These are phyloP conservation scores for Phainopepla nitens DNA, from an alignment of 2,113 vertebrate genomes.

Conservation along the genomic window DNA sequence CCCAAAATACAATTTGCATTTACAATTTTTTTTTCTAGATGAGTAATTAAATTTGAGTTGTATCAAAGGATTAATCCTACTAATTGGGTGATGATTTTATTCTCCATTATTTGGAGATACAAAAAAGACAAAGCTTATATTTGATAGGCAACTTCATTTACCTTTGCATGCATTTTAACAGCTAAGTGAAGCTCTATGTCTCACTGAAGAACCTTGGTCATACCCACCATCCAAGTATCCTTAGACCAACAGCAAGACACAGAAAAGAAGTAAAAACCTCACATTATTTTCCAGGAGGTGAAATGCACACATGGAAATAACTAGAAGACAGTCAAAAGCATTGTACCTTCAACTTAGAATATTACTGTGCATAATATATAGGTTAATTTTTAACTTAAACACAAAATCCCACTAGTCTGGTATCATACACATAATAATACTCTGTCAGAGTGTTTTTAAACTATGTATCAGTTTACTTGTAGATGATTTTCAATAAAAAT, in stretches of 20 bases:
- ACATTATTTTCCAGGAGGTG: neutral
- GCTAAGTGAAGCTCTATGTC: neutral
- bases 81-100: neutral
- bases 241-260: neutral
- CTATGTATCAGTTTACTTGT: neutral
- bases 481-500: neutral
- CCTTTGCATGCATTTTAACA: neutral
- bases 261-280: neutral
- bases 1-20: neutral
- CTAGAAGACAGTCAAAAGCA: neutral
- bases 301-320: neutral
- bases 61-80: neutral
- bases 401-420: neutral
- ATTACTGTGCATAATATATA: neutral
- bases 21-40: neutral
- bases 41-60: neutral
- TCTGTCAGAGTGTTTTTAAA: neutral
- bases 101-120: neutral
- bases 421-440: neutral
- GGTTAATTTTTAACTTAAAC: neutral
- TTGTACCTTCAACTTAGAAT: neutral
- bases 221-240: neutral
- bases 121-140: neutral
- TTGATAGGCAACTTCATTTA: neutral
- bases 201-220: neutral